Percentiles rank a stretch among this genome's conserved stretches.
phyloP scores from a whole-genome alignment of 1,140 invertebrate genomes.

The Neuroterus valhalla region DNA sequence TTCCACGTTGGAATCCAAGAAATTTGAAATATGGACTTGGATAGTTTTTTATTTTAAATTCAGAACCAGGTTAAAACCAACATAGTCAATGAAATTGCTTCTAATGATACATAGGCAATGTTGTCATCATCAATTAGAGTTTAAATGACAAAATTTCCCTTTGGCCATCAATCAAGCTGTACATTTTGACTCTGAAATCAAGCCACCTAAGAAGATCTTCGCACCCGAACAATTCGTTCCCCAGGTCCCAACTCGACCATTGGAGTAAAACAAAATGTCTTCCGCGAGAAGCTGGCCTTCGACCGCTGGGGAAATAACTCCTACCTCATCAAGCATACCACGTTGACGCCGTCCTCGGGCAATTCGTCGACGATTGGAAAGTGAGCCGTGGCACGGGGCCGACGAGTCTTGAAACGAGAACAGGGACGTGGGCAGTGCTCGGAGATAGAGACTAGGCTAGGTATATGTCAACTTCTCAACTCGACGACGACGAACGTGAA shows the following conservation, averaged over 20 bases:
- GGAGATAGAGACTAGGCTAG: conserved; percentile 1
- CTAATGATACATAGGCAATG: no score
- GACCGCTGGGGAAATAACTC: background rate
- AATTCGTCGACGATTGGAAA: conserved; percentile 25
- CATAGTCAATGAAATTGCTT: no score
- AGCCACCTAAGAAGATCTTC: background rate
- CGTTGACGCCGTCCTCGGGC: conserved; percentile 2
- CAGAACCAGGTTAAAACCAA: no score
- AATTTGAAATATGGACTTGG: no score
- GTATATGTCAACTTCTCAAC: background rate
- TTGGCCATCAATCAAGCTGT: background rate
- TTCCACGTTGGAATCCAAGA: no score
- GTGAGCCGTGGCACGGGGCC: conserved; percentile 23
- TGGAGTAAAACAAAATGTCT: conserved; percentile 14
- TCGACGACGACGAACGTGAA: conserved; percentile 33
- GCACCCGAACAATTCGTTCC: background rate
- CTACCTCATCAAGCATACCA: background rate
- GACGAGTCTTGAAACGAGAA: conserved; percentile 31
- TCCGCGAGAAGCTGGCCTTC: conserved; percentile 18
- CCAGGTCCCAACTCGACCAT: background rate
- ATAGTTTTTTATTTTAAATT: no score
- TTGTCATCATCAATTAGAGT: background rate
- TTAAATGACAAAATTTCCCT: background rate
- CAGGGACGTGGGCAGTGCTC: conserved; percentile 30
- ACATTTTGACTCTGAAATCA: background rate